Evolutionary conservation across 2,888 invertebrate genomes (phyloP).

Genomic region (Ochropleura leucogaster): DNA sequence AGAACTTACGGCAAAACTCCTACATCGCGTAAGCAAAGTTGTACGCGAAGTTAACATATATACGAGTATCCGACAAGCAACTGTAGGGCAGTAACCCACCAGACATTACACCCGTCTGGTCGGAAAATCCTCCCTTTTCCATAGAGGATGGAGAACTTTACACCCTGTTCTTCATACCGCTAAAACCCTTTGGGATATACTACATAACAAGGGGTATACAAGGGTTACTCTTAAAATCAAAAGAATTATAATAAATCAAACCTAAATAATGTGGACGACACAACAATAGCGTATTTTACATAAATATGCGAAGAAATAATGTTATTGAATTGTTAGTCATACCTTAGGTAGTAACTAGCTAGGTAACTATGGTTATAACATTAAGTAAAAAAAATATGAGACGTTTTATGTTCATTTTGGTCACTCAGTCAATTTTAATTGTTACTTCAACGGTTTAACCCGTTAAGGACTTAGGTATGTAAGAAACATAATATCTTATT

Average conservation of each 20-base stretch:
- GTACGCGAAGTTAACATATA: too few species aligned
- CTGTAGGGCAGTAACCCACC: too few species aligned
- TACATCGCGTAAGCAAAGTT: too few species aligned
- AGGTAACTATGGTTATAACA: background rate
- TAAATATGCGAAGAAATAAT: slow-evolving; percentile 8
- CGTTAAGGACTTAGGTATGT: background rate
- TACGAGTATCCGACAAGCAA: too few species aligned
- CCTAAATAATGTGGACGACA: background rate
- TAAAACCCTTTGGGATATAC: background rate
- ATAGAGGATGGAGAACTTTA: background rate
- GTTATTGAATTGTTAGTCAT: slow-evolving; percentile 10
- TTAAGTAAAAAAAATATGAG: background rate
- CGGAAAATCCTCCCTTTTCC: too few species aligned
- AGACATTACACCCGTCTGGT: too few species aligned
- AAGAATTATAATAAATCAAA: background rate
- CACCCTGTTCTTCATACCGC: too few species aligned
- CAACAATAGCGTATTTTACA: background rate
- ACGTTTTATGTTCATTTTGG: background rate
- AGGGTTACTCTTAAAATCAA: background rate
- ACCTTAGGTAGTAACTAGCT: too few species aligned
- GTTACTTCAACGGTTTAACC: background rate
- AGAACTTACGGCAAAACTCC: too few species aligned
- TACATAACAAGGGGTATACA: background rate
- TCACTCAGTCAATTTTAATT: background rate
- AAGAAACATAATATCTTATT: background rate